Evolutionary conservation across 2,113 vertebrate genomes (phyloP).

Genomic region (Microcebus jonahi): DNA sequence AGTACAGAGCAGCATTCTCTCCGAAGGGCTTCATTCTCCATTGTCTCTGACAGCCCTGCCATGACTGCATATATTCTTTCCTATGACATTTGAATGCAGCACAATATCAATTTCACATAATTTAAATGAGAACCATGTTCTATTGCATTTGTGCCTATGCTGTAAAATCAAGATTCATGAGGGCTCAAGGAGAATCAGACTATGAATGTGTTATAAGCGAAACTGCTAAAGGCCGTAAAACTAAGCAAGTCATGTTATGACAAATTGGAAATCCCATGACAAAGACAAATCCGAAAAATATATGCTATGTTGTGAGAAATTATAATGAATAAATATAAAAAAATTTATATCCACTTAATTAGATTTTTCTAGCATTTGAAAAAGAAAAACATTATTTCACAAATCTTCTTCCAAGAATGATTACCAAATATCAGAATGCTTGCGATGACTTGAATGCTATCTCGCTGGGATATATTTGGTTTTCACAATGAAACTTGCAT

Average conservation of each 20-base stretch:
- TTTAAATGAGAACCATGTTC: slow-evolving; percentile 61
- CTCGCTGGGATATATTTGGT: neutral
- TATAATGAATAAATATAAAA: slow-evolving; percentile 17
- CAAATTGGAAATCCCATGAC: slow-evolving; percentile 3
- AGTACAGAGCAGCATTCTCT: neutral
- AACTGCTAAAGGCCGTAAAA: slow-evolving; percentile 54
- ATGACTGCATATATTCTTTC: neutral
- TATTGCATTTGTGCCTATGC: slow-evolving; percentile 50
- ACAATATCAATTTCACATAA: slow-evolving; percentile 60
- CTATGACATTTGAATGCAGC: slow-evolving; percentile 27
- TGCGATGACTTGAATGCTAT: neutral
- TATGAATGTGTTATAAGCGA: slow-evolving; percentile 49
- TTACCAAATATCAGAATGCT: slow-evolving; percentile 14
- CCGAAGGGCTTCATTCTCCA: neutral
- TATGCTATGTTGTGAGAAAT: neutral
- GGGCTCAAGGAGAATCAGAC: slow-evolving; percentile 53
- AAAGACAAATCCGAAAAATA: slow-evolving; percentile 54
- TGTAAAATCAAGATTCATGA: slow-evolving; percentile 75
- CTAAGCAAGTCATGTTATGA: neutral
- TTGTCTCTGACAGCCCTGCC: neutral
- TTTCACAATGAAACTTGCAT: slow-evolving; percentile 16
- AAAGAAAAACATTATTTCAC: slow-evolving; percentile 37
- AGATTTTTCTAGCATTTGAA: slow-evolving; percentile 44
- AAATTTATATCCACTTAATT: neutral
- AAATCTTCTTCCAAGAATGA: neutral